Evolutionary conservation across 2,888 invertebrate species (phyloP).

Genomic region (Phaonia tiefii): DNA sequence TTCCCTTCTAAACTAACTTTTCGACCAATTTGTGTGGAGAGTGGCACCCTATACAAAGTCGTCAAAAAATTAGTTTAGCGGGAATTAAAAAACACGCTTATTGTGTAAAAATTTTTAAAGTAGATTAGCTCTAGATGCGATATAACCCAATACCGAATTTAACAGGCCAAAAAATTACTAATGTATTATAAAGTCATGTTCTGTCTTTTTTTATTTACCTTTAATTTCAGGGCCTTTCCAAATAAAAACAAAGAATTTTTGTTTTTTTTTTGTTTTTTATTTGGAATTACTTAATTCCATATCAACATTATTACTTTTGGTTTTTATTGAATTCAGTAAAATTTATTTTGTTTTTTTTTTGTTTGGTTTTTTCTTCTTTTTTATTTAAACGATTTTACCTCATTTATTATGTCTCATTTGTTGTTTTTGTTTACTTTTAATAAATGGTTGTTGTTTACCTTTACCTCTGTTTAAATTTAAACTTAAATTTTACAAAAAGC

Average conservation of each 20-base stretch:
- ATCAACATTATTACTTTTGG: constrained; percentile 75
- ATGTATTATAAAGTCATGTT: too few species aligned
- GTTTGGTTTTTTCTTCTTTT: constrained; percentile 61
- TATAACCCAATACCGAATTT: too few species aligned
- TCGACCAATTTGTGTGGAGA: too few species aligned
- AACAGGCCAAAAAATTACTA: too few species aligned
- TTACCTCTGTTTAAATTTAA: constrained; percentile 73
- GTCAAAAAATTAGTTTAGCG: too few species aligned
- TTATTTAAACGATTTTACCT: constrained; percentile 59
- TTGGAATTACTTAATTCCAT: constrained; percentile 79
- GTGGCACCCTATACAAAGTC: too few species aligned
- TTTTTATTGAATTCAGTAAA: constrained; percentile 79
- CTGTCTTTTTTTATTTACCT: too few species aligned
- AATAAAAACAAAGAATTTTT: constrained; percentile 65
- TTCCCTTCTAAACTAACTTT: too few species aligned
- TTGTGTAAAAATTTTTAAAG: too few species aligned
- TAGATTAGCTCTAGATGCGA: too few species aligned
- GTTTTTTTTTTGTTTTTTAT: constrained; percentile 72
- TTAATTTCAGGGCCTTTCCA: constrained; percentile 24
- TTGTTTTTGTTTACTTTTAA: constrained; percentile 50
- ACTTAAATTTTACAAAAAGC: constrained; percentile 79
- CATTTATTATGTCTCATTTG: constrained; percentile 70
- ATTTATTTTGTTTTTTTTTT: constrained; percentile 75
- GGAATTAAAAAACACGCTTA: too few species aligned
- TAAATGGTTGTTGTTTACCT: constrained; percentile 63